phyloP scores from a whole-genome alignment of 2,113 vertebrate species.

The Cyprinodon variegatus region DNA sequence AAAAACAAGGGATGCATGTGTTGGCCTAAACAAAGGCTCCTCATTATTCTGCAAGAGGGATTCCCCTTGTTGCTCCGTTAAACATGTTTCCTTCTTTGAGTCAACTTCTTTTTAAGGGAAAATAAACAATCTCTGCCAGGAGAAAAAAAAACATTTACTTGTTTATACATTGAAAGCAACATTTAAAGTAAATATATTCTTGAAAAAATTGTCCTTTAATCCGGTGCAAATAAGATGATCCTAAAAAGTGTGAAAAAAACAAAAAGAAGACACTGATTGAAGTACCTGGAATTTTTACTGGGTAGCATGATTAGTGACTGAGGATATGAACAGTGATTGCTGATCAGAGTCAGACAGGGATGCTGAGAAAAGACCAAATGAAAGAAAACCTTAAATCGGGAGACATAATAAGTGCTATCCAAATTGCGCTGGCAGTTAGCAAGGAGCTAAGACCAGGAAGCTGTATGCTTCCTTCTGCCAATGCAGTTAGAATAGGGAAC shows the following conservation, averaged over 20 bases:
- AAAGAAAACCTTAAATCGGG: background rate
- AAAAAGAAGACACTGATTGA: background rate
- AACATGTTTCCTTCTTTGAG: constrained; percentile 43
- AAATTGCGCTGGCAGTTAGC: too few relatives aligned
- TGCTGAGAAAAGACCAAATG: background rate
- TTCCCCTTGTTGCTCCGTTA: constrained; percentile 34
- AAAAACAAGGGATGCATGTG: constrained; percentile 54
- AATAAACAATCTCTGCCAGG: constrained; percentile 6
- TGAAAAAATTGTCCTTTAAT: background rate
- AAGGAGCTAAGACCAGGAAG: too few relatives aligned
- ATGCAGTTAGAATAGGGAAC: too few relatives aligned
- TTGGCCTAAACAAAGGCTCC: constrained; percentile 47
- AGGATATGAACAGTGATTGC: background rate
- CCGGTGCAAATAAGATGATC: background rate
- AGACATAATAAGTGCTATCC: background rate
- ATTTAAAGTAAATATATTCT: background rate
- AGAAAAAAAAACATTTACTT: constrained; percentile 18
- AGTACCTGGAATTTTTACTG: background rate
- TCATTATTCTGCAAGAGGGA: constrained; percentile 47
- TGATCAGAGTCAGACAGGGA: background rate
- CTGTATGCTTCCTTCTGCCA: too few relatives aligned
- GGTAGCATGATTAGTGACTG: background rate
- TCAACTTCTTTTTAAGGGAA: constrained; percentile 33
- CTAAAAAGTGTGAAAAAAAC: background rate
- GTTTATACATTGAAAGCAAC: background rate